Evolutionary conservation across 2,888 invertebrate genomes (phyloP).

Genomic region (Hypomecis atomaria): DNA sequence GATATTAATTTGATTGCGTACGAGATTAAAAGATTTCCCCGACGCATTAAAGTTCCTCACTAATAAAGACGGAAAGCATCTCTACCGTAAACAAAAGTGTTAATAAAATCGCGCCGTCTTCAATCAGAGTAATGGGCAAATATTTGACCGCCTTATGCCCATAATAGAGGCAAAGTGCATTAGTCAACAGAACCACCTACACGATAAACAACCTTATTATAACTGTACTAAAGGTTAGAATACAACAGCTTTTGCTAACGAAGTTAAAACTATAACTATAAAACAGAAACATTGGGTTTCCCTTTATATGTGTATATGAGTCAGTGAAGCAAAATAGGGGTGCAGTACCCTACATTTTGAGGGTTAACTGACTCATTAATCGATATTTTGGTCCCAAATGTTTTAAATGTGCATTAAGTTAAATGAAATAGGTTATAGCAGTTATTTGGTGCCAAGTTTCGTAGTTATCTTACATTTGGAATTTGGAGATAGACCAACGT

Average conservation of each 20-base stretch:
- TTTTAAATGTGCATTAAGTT: slow-evolving; percentile 29
- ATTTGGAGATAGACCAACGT: slow-evolving; percentile 38
- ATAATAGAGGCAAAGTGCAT: slow-evolving; percentile 53
- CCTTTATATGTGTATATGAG: slow-evolving; percentile 60
- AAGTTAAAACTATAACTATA: slow-evolving; percentile 18
- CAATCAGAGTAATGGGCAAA: slow-evolving; percentile 71
- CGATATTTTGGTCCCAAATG: slow-evolving; percentile 67
- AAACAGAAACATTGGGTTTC: slow-evolving; percentile 33
- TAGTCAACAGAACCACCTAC: slow-evolving; percentile 37
- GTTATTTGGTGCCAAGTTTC: slow-evolving; percentile 30
- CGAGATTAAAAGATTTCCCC: background rate
- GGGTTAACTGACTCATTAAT: slow-evolving; percentile 65
- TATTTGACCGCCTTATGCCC: slow-evolving; percentile 61
- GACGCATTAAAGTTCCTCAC: background rate
- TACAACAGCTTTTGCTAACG: slow-evolving; percentile 24
- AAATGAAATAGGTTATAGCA: slow-evolving; percentile 50
- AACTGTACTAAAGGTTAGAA: slow-evolving; percentile 42
- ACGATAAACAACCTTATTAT: slow-evolving; percentile 26
- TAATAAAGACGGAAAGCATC: slow-evolving; percentile 11
- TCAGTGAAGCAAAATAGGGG: slow-evolving; percentile 64
- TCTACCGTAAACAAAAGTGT: slow-evolving; percentile 23
- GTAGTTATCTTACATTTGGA: slow-evolving; percentile 30
- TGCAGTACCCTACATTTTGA: slow-evolving; percentile 60
- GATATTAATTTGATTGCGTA: too few species aligned
- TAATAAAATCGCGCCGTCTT: slow-evolving; percentile 51